Conservation (phyloP, 2,888 invertebrate genomes). For the Lacanobia wlatinum region DNA sequence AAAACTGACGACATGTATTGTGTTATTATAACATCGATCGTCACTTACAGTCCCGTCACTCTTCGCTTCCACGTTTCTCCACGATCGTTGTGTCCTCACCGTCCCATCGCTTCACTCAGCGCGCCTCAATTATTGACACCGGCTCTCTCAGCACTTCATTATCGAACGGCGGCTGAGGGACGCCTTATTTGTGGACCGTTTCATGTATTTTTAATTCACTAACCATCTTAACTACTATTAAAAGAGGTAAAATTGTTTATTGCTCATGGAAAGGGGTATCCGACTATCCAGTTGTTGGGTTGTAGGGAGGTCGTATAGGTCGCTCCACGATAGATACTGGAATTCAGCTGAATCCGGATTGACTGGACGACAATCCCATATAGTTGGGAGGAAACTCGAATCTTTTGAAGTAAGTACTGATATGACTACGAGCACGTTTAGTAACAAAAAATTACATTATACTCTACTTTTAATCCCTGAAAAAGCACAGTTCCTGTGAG, state of each 20-base stretch:
- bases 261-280: neutral
- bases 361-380: too few relatives aligned
- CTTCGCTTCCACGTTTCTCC: neutral
- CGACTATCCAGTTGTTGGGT: too few relatives aligned
- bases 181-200: neutral
- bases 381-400: too few relatives aligned
- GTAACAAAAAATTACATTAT: too few relatives aligned
- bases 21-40: neutral
- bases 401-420: too few relatives aligned
- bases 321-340: too few relatives aligned
- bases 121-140: constrained; percentile 10
- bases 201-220: neutral
- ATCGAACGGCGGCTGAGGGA: neutral
- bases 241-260: too few relatives aligned
- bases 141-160: constrained; percentile 19
- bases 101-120: constrained; percentile 17
- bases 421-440: too few relatives aligned
- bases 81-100: neutral
- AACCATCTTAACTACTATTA: neutral
- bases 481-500: too few relatives aligned
- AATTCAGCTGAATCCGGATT: too few relatives aligned
- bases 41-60: constrained; percentile 8
- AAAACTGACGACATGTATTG: neutral
- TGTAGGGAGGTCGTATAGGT: too few relatives aligned
- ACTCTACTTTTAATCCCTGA: too few relatives aligned